Evolutionary conservation across 1,140 invertebrate genomes (phyloP).

Genomic region (Pachyrhynchus sulphureomaculatus): DNA sequence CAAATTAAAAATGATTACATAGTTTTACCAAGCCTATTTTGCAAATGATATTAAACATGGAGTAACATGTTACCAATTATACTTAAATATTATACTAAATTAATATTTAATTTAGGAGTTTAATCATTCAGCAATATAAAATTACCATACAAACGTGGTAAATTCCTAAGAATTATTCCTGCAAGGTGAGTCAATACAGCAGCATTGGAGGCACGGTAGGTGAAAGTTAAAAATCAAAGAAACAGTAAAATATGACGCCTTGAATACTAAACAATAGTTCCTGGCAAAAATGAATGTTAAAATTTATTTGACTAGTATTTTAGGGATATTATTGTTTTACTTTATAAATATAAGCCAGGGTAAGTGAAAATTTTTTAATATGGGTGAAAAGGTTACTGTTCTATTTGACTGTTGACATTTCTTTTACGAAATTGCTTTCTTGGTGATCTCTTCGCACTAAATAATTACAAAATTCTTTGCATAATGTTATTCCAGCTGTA

Average conservation of each 20-base stretch:
- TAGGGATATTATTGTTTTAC: neutral
- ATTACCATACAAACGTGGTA: too few species aligned
- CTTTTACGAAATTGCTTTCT: neutral
- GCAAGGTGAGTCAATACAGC: too few species aligned
- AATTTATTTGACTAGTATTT: conserved; percentile 1
- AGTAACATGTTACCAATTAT: too few species aligned
- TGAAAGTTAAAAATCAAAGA: conserved; percentile 16
- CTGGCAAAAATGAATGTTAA: conserved; percentile 9
- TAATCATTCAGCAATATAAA: too few species aligned
- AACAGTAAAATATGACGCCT: conserved; percentile 17
- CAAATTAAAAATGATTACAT: too few species aligned
- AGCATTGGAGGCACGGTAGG: neutral
- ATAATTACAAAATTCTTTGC: neutral
- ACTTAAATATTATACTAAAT: too few species aligned
- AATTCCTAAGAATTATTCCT: too few species aligned
- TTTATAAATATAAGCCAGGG: neutral
- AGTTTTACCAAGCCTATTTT: too few species aligned
- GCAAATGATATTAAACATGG: too few species aligned
- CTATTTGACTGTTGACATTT: neutral
- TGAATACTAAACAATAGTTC: conserved; percentile 5
- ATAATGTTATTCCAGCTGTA: neutral
- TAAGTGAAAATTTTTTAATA: neutral
- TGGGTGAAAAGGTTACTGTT: conserved; percentile 3
- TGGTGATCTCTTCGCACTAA: neutral
- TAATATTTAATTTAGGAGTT: too few species aligned